A percentile compares a stretch with the other conserved stretches of the same genome.
Evolutionary conservation across 2,113 vertebrate species (phyloP).

Genomic region (Pomatostomus ruficeps): DNA sequence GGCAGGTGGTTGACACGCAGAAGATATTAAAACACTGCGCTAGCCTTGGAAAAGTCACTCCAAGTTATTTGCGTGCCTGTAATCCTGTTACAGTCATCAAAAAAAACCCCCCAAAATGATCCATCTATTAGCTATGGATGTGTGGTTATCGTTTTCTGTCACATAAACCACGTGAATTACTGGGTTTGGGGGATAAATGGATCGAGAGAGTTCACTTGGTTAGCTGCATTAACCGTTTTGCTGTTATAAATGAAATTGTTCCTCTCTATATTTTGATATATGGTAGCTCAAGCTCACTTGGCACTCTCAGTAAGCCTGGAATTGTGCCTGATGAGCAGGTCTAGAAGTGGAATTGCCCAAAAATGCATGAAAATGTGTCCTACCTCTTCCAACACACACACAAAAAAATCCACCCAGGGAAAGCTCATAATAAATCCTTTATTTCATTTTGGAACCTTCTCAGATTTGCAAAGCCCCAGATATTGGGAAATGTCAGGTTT

Average conservation of each 20-base stretch:
- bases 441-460: background rate
- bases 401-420: background rate
- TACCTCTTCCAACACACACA: background rate
- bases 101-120: background rate
- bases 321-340: background rate
- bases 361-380: background rate
- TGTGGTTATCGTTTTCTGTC: background rate
- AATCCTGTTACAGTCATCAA: background rate
- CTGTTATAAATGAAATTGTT: background rate
- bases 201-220: background rate
- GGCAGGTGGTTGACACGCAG: slow-evolving; percentile 60
- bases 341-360: background rate
- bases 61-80: background rate
- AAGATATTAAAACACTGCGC: slow-evolving; percentile 24
- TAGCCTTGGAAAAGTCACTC: slow-evolving; percentile 52
- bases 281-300: background rate
- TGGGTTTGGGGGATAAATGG: background rate
- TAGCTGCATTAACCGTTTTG: background rate
- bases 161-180: background rate
- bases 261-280: background rate
- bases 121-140: background rate
- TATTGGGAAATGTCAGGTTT: background rate
- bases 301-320: background rate
- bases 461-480: background rate
- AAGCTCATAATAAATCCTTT: background rate